phyloP scores from a whole-genome alignment of 2,113 vertebrate genomes.

The Copsychus sechellarum region DNA sequence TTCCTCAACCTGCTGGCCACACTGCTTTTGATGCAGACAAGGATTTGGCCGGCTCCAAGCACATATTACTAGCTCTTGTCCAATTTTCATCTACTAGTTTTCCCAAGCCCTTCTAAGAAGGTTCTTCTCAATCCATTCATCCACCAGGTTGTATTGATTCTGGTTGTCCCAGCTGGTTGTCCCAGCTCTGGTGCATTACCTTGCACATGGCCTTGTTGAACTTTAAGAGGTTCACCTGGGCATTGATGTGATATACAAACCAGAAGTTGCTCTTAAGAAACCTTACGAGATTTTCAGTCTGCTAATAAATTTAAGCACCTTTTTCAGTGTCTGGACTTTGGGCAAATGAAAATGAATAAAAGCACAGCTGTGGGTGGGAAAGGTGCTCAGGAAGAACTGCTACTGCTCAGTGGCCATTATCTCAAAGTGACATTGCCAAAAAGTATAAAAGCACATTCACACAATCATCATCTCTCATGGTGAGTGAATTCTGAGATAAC shows the following conservation, averaged over 20 bases:
- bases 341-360: neutral
- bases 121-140: neutral
- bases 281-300: neutral
- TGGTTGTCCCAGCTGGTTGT: neutral
- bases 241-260: neutral
- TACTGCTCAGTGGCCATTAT: neutral
- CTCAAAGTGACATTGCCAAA: neutral
- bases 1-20: neutral
- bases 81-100: neutral
- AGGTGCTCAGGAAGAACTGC: neutral
- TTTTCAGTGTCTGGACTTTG: neutral
- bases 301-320: neutral
- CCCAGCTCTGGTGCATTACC: neutral
- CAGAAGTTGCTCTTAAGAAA: neutral
- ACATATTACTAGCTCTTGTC: too few relatives aligned
- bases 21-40: neutral
- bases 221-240: neutral
- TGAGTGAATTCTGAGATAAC: neutral
- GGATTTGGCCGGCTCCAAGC: neutral
- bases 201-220: neutral
- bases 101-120: neutral
- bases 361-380: neutral
- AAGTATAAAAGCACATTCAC: neutral
- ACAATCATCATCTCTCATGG: neutral
- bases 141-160: neutral